Conservation (phyloP, 2,113 vertebrate genomes). For the Macaca nemestrina region DNA sequence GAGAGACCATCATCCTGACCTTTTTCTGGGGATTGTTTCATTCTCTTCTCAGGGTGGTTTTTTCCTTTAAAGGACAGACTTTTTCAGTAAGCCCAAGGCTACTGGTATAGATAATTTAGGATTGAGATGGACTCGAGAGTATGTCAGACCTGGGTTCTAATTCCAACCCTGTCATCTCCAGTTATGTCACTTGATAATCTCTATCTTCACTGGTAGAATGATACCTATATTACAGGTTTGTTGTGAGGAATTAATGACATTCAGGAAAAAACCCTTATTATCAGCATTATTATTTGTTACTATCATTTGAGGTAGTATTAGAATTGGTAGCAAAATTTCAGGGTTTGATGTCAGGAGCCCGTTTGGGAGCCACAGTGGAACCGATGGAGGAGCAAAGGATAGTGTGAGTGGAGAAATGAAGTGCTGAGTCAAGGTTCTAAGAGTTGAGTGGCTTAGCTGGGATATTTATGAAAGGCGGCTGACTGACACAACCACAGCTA, state of each 20-base stretch:
- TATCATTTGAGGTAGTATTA: neutral
- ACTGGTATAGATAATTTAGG: neutral
- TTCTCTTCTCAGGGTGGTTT: neutral
- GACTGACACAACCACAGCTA: neutral
- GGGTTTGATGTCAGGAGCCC: neutral
- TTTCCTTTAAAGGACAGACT: neutral
- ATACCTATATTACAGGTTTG: neutral
- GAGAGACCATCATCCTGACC: neutral
- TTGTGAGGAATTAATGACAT: neutral
- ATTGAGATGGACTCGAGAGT: neutral
- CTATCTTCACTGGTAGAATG: neutral
- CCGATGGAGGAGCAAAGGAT: neutral
- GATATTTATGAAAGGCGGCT: neutral
- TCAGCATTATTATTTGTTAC: neutral
- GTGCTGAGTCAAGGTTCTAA: neutral
- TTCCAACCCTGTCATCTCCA: neutral
- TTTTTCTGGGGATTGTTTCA: neutral
- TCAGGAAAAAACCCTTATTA: neutral
- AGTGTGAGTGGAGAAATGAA: neutral
- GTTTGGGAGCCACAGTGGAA: neutral
- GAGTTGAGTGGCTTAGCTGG: neutral
- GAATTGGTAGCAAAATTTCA: neutral
- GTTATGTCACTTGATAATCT: neutral
- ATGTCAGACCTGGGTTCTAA: neutral
- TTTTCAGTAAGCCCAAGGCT: neutral